phyloP scores from a whole-genome alignment of 92 coral and sea anemone species.

The Isaurus tuberculatus region DNA sequence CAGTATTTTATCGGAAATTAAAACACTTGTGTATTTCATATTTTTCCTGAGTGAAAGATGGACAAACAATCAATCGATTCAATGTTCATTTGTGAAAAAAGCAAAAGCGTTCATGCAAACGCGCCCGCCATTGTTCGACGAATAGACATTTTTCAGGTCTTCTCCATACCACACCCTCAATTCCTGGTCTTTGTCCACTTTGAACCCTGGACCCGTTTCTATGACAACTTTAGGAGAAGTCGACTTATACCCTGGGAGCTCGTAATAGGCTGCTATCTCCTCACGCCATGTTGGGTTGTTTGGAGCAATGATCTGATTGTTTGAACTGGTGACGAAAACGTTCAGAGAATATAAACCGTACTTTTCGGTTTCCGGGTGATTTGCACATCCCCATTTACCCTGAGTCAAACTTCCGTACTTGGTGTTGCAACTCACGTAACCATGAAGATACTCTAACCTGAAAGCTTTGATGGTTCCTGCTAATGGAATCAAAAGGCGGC shows the following conservation, averaged over 20 bases:
- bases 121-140: neutral
- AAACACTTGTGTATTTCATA: too few species aligned
- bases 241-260: slow-evolving; percentile 8
- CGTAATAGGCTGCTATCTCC: neutral
- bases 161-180: slow-evolving; percentile 28
- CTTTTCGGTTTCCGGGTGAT: neutral
- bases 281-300: neutral
- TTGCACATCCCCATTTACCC: neutral
- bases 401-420: neutral
- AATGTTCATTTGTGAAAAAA: neutral
- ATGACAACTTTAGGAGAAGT: neutral
- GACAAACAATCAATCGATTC: neutral
- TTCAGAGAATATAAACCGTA: neutral
- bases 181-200: neutral
- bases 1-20: too few species aligned
- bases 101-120: slow-evolving; percentile 10
- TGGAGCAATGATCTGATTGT: slow-evolving; percentile 6
- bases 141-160: neutral
- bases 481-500: neutral
- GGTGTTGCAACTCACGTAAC: slow-evolving; percentile 1
- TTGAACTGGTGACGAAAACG: neutral
- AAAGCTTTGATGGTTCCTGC: neutral
- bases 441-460: neutral
- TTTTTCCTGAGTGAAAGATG: too few species aligned
- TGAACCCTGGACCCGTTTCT: neutral